Evolutionary conservation across 2,797 vertebrate genomes (phyloP).

Genomic region (Ctenosaura bakeri): DNA sequence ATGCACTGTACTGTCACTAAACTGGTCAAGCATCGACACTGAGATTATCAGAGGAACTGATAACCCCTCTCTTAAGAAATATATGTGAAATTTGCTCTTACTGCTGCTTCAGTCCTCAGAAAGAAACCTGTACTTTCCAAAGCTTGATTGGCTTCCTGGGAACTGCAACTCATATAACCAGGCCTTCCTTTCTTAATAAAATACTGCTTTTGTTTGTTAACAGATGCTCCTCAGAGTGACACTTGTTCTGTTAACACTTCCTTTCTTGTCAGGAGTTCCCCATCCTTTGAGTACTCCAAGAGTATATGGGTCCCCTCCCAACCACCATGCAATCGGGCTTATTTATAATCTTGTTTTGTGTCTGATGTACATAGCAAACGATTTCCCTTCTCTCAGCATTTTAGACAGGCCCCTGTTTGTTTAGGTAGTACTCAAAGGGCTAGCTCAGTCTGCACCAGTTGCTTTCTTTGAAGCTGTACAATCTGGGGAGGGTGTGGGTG

Average conservation of each 20-base stretch:
- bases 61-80: not conserved
- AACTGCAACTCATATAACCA: constrained; percentile 73
- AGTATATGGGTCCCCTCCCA: constrained; percentile 55
- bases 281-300: constrained; percentile 68
- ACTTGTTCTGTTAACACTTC: constrained; percentile 54
- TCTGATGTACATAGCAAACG: constrained; percentile 67
- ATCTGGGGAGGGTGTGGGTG: constrained; percentile 47
- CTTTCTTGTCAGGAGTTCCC: constrained; percentile 52
- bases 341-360: constrained; percentile 63
- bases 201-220: constrained; percentile 75
- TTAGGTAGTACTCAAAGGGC: constrained; percentile 80
- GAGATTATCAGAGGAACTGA: not conserved
- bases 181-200: constrained; percentile 81
- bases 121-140: not conserved
- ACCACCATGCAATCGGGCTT: constrained; percentile 61
- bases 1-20: constrained; percentile 60
- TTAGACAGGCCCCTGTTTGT: constrained; percentile 56
- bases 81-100: not conserved
- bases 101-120: constrained; percentile 46
- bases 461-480: constrained; percentile 70
- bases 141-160: constrained; percentile 40
- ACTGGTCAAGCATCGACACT: constrained; percentile 21
- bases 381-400: constrained; percentile 47
- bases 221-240: constrained; percentile 68
- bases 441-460: constrained; percentile 71